These are phyloP conservation scores for Littorina saxatilis DNA, from an alignment of 1,140 invertebrate species.

Conservation along the genomic window DNA sequence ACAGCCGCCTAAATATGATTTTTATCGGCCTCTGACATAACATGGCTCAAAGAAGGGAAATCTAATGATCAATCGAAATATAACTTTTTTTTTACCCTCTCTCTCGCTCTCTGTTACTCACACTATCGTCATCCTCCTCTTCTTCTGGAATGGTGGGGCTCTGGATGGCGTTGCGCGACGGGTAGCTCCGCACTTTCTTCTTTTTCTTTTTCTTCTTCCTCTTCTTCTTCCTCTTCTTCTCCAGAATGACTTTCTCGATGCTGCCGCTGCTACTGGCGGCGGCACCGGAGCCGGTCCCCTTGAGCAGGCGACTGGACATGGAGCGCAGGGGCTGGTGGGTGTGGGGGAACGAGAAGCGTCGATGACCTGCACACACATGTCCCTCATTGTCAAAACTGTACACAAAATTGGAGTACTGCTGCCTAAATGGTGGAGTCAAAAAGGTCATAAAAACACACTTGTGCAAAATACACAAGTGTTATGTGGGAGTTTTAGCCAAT, in stretches of 20 bases:
- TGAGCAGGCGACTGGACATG: conserved; percentile 61
- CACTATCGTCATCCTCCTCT: conserved; percentile 56
- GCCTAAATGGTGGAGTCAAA: not conserved
- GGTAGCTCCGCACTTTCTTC: conserved; percentile 60
- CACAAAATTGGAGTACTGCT: not conserved
- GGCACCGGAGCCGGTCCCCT: conserved; percentile 39
- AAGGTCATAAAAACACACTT: not conserved
- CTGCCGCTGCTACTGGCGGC: conserved; percentile 7
- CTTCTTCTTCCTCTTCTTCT: conserved; percentile 68
- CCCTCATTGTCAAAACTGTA: too few species aligned
- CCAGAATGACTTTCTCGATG: conserved; percentile 75
- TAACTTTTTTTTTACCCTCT: too few species aligned
- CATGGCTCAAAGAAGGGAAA: too few species aligned
- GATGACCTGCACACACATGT: conserved; percentile 57
- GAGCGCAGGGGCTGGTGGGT: conserved; percentile 67
- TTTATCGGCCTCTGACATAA: too few species aligned
- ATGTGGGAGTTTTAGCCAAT: too few species aligned
- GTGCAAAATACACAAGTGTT: too few species aligned
- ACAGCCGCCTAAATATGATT: too few species aligned
- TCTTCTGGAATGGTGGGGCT: conserved; percentile 66
- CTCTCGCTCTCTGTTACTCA: too few species aligned
- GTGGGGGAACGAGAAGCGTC: conserved; percentile 64
- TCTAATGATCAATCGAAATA: too few species aligned
- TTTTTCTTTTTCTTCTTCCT: conserved; percentile 74
- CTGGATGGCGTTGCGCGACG: conserved; percentile 62